phyloP scores from a whole-genome alignment of 64 coral and sea anemone genomes.

The Platygyra sinensis region DNA sequence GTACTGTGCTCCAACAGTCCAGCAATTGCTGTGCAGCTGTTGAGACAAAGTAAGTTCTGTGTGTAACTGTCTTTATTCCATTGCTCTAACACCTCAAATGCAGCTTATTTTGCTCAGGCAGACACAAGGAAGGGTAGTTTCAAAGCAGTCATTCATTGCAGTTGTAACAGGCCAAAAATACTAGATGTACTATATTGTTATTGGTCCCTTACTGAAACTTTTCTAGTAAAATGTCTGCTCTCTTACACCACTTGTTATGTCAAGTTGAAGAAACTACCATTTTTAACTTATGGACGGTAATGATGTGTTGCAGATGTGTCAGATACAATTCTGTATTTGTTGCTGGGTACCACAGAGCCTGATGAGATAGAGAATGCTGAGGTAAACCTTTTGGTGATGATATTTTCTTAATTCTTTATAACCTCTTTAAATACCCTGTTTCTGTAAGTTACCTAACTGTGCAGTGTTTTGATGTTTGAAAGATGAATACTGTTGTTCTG shows the following conservation, averaged over 20 bases:
- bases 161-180: too few relatives aligned
- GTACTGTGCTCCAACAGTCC: conserved; percentile 95
- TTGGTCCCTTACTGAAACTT: neutral
- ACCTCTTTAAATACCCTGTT: neutral
- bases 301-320: conserved; percentile 74
- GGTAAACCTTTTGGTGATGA: conserved; percentile 22
- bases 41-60: conserved; percentile 86
- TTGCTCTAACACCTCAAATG: too few relatives aligned
- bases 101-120: too few relatives aligned
- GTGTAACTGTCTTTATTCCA: neutral
- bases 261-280: neutral
- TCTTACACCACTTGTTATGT: neutral
- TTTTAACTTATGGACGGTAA: neutral
- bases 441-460: neutral
- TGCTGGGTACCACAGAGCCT: conserved; percentile 81
- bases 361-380: conserved; percentile 77
- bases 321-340: conserved; percentile 91
- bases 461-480: neutral
- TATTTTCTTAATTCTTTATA: neutral
- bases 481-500: too few relatives aligned
- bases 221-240: neutral
- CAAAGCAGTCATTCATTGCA: too few relatives aligned
- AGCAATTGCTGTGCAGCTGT: conserved; percentile 84
- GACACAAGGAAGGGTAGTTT: too few relatives aligned
- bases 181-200: too few relatives aligned